These are phyloP conservation scores for Tachina fera DNA, from an alignment of 2,888 invertebrate genomes.

Conservation along the genomic window DNA sequence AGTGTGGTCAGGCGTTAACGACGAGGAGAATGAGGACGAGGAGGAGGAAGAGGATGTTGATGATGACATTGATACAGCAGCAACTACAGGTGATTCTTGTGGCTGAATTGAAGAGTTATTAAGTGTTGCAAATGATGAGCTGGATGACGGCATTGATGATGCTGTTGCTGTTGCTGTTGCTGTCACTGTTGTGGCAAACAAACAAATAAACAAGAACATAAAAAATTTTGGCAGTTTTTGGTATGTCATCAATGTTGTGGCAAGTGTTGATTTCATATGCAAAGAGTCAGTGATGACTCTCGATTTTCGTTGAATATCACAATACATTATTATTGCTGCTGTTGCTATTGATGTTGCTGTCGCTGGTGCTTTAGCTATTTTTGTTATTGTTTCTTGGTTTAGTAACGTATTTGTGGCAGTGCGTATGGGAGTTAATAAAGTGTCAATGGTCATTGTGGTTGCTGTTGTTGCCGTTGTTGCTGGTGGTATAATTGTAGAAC, in stretches of 20 bases:
- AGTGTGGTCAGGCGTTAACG: constrained; percentile 67
- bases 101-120: constrained; percentile 55
- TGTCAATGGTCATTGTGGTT: constrained; percentile 68
- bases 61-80: constrained; percentile 56
- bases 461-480: constrained; percentile 72
- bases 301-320: constrained; percentile 65
- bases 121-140: constrained; percentile 50
- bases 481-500: constrained; percentile 65
- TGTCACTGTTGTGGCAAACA: constrained; percentile 58
- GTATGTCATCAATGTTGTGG: constrained; percentile 65
- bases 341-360: constrained; percentile 50
- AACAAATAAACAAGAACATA: constrained; percentile 53
- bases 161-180: constrained; percentile 60
- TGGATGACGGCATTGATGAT: constrained; percentile 65
- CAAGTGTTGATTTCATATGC: constrained; percentile 62
- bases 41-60: constrained; percentile 53
- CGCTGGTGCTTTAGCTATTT: constrained; percentile 56
- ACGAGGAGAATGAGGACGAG: constrained; percentile 45
- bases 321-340: constrained; percentile 50
- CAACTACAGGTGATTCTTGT: constrained; percentile 63
- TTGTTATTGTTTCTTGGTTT: constrained; percentile 70
- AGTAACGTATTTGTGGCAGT: constrained; percentile 60
- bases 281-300: constrained; percentile 60
- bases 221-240: constrained; percentile 69
- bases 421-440: constrained; percentile 62